phyloP scores from a whole-genome alignment of 1,140 invertebrate genomes.

The Monomorium pharaonis region DNA sequence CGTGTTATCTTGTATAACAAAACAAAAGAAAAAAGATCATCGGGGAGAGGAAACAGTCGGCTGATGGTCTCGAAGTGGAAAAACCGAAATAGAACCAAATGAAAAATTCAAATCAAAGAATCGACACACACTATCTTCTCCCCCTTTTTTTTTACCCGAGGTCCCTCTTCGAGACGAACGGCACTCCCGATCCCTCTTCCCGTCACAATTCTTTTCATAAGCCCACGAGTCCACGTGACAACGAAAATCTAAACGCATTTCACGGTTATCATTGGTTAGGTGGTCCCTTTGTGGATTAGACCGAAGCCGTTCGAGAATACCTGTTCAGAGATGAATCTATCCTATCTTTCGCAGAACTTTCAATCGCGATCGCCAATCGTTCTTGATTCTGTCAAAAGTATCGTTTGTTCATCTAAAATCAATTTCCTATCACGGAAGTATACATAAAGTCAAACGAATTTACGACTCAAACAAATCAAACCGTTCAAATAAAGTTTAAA shows the following conservation, averaged over 20 bases:
- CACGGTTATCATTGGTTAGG: slow-evolving; percentile 78
- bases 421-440: background rate
- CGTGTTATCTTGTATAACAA: slow-evolving; percentile 58
- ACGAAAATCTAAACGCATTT: slow-evolving; percentile 65
- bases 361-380: background rate
- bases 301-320: slow-evolving; percentile 76
- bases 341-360: background rate
- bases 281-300: slow-evolving; percentile 78
- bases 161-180: slow-evolving; percentile 11
- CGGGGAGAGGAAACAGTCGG: slow-evolving; percentile 10
- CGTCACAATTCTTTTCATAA: slow-evolving; percentile 67
- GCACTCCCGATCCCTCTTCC: background rate
- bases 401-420: slow-evolving; percentile 1
- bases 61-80: slow-evolving; percentile 5
- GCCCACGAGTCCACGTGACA: slow-evolving; percentile 60
- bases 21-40: slow-evolving; percentile 59
- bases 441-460: slow-evolving; percentile 24
- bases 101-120: slow-evolving; percentile 37
- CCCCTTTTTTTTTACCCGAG: background rate
- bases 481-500: background rate
- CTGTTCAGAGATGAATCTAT: slow-evolving; percentile 28
- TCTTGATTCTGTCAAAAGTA: slow-evolving; percentile 2
- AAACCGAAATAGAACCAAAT: slow-evolving; percentile 47
- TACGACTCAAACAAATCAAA: background rate
- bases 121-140: background rate